Base-by-base conservation (phyloP, 2,797 vertebrate genomes). In the Aplochiton taeniatus region DNA sequence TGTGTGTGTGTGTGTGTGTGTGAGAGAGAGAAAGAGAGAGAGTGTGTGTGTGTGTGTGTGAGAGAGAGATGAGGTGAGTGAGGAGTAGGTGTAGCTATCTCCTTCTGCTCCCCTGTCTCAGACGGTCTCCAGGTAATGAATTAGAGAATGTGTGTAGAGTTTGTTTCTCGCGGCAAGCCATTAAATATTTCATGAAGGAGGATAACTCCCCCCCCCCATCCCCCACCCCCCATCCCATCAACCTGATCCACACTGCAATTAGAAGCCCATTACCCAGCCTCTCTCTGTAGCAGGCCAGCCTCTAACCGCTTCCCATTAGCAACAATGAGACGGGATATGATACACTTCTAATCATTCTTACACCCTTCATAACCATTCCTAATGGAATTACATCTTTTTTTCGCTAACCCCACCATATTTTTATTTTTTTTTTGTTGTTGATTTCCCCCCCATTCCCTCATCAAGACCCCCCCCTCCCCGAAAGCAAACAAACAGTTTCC, bases 121-220 rank as follows among this genome's bases (percentile, higher is more conserved):
- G 79, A 83, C 75, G 84, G 82, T 88, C 88, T 90, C 71, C 79
- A 75, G 88, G 90, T 86, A 88, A 89, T 87, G 86, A 89, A 88
- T 91, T 82, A 85, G 78, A 86, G 71, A 88, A 81, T 81, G 79
- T 88, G 86, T 83, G 83, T 84, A 81, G 82, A 86, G 83, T 85
- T 87, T 86, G 78, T 91, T 90, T 88, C 89, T 90, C 87, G 82
- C 69, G 81, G 86, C 85, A 46, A 86, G 79, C 79, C 73, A 81
- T 86, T 92, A 88, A 92, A 92, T 92, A 92, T 93, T 93, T 93
- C 79, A 92, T 91, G 87, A 87, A 85, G 87, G 76, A 83, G 82
- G 86, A 83, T 56, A 73, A 75, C 76, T 61, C 45, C 65, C 82
- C 78, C 78, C 72, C 68, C 55, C 53, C 63, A 9, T 18, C 53